phyloP scores from a whole-genome alignment of 2,888 invertebrate species.

The Trichopoda pennipes region DNA sequence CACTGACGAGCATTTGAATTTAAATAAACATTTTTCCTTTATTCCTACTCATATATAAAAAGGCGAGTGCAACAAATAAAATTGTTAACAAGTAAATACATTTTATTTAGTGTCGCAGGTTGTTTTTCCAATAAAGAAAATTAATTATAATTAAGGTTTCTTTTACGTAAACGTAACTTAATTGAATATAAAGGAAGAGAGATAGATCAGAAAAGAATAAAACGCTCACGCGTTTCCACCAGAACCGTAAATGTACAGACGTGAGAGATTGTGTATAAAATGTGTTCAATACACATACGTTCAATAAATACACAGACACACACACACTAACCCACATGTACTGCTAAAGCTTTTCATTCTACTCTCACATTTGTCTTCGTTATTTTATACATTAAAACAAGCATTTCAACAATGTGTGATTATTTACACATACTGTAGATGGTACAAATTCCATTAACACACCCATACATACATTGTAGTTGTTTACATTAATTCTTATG shows the following conservation, averaged over 20 bases:
- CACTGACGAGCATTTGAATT: slow-evolving; percentile 42
- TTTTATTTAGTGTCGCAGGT: slow-evolving; percentile 15
- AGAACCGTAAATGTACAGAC: neutral
- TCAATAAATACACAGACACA: neutral
- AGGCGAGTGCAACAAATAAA: neutral
- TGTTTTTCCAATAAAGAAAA: slow-evolving; percentile 28
- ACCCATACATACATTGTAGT: slow-evolving; percentile 26
- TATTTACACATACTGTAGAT: slow-evolving; percentile 34
- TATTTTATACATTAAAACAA: neutral
- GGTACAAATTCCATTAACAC: slow-evolving; percentile 47
- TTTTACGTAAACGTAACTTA: slow-evolving; percentile 36
- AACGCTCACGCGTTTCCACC: neutral
- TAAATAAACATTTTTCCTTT: slow-evolving; percentile 21
- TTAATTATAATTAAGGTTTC: slow-evolving; percentile 59
- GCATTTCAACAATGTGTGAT: neutral
- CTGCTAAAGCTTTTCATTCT: neutral
- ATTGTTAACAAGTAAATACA: neutral
- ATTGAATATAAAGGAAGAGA: slow-evolving; percentile 21
- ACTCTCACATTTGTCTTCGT: neutral
- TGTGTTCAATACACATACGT: neutral
- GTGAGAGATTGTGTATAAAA: neutral
- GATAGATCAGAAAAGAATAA: slow-evolving; percentile 2
- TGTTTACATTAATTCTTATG: slow-evolving; percentile 15
- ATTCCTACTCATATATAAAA: neutral
- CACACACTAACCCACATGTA: neutral